A percentile compares a stretch with the other conserved stretches of the same genome.
Evolutionary conservation across 2,113 vertebrate species (phyloP).

Genomic region (Hipposideros armiger): DNA sequence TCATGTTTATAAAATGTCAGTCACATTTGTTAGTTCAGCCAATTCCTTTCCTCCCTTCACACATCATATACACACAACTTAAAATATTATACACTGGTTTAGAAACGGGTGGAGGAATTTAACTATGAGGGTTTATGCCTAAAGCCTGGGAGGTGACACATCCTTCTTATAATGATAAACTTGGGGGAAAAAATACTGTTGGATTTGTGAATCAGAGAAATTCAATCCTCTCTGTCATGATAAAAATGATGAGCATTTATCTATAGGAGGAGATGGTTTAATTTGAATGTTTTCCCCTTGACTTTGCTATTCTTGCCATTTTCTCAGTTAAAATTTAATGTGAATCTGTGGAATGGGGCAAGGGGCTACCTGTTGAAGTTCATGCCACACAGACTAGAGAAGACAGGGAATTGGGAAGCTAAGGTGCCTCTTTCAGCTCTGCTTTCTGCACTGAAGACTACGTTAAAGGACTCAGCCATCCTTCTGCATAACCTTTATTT

Average conservation of each 20-base stretch:
- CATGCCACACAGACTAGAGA: not conserved
- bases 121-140: not conserved
- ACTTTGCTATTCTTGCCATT: not conserved
- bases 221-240: not conserved
- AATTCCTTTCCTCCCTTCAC: not conserved
- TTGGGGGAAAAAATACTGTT: not conserved
- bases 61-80: not conserved
- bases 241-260: not conserved
- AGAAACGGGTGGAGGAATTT: not conserved
- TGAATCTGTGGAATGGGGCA: not conserved
- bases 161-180: not conserved
- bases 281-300: not conserved
- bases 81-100: not conserved
- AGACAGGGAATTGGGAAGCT: not conserved
- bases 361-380: not conserved
- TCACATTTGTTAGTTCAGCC: not conserved
- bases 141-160: not conserved
- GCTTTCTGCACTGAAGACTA: not conserved
- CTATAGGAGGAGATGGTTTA: not conserved
- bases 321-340: conserved; percentile 30
- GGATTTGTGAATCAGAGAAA: not conserved
- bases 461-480: not conserved
- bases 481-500: not conserved
- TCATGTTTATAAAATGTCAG: not conserved
- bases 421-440: not conserved